These are phyloP conservation scores for Lepus oiostolus DNA, from an alignment of 2,797 vertebrate genomes.

Conservation along the genomic window DNA sequence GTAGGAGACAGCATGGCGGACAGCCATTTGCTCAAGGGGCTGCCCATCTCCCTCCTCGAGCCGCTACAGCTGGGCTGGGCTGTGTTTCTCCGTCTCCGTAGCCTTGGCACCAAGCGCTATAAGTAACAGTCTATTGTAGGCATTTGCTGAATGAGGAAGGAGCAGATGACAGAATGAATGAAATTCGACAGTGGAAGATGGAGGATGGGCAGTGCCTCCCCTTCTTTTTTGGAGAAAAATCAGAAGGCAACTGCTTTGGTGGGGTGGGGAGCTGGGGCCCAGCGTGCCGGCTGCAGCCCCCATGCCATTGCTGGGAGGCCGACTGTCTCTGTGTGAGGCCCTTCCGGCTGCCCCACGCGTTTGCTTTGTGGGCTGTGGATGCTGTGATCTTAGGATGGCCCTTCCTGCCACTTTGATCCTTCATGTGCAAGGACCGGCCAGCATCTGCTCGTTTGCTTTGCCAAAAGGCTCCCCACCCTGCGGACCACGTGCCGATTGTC, in stretches of 20 bases:
- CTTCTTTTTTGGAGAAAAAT: background rate
- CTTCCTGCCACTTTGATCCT: background rate
- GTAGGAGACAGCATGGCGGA: accelerated
- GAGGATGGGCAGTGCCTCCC: background rate
- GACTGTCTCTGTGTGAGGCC: background rate
- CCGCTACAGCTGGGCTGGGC: background rate
- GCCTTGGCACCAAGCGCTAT: background rate
- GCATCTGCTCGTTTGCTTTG: background rate
- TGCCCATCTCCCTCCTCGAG: background rate
- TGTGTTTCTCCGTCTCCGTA: background rate
- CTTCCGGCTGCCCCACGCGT: background rate
- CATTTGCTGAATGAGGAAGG: background rate
- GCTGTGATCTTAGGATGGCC: background rate
- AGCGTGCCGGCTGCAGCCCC: background rate
- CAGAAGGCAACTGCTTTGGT: background rate
- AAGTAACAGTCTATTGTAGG: background rate
- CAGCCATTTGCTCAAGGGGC: background rate
- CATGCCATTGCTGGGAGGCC: background rate
- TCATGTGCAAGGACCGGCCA: background rate
- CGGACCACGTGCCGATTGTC: background rate
- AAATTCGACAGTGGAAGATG: background rate
- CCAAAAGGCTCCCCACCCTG: too few relatives aligned
- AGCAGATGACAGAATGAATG: background rate
- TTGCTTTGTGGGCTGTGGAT: background rate
- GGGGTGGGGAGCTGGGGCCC: too few relatives aligned